Conservation (phyloP, 2,888 invertebrate species). For the Drosophila cognata region DNA sequence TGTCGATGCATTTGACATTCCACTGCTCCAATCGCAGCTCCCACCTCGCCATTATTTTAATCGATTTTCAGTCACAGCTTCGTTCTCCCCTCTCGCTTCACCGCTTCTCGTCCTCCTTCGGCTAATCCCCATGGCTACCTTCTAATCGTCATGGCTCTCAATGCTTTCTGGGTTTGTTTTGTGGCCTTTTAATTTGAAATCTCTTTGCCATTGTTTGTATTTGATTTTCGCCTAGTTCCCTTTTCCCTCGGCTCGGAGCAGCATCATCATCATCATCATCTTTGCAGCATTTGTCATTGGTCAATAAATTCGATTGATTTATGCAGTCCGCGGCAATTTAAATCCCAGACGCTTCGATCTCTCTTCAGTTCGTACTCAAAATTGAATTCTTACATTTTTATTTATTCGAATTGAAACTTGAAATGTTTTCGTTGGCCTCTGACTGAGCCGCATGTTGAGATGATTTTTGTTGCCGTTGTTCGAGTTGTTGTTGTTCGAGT, state of each 20-base stretch:
- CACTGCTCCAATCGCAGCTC: slow-evolving; percentile 56
- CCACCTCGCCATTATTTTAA: slow-evolving; percentile 65
- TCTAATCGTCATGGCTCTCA: slow-evolving; percentile 33
- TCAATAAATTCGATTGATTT: slow-evolving; percentile 83
- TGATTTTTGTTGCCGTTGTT: slow-evolving; percentile 7
- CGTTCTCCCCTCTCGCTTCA: background rate
- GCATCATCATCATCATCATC: slow-evolving; percentile 22
- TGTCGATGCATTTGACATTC: slow-evolving; percentile 73
- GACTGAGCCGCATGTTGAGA: slow-evolving; percentile 35
- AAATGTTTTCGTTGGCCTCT: slow-evolving; percentile 53
- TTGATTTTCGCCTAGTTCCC: slow-evolving; percentile 52
- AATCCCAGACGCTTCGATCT: slow-evolving; percentile 49
- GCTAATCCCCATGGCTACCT: slow-evolving; percentile 22
- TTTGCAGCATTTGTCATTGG: slow-evolving; percentile 75
- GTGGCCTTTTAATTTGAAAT: slow-evolving; percentile 62
- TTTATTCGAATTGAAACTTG: slow-evolving; percentile 64
- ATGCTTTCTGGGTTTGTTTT: slow-evolving; percentile 51
- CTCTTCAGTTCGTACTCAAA: slow-evolving; percentile 24
- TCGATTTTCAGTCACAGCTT: slow-evolving; percentile 69
- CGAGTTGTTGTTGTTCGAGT: slow-evolving; percentile 1
- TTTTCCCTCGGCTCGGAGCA: background rate
- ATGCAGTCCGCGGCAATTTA: slow-evolving; percentile 62
- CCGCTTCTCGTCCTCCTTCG: background rate
- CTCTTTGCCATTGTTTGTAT: slow-evolving; percentile 48
- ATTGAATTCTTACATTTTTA: slow-evolving; percentile 68